phyloP scores from a whole-genome alignment of 2,113 vertebrate genomes.

The Pogona vitticeps region DNA sequence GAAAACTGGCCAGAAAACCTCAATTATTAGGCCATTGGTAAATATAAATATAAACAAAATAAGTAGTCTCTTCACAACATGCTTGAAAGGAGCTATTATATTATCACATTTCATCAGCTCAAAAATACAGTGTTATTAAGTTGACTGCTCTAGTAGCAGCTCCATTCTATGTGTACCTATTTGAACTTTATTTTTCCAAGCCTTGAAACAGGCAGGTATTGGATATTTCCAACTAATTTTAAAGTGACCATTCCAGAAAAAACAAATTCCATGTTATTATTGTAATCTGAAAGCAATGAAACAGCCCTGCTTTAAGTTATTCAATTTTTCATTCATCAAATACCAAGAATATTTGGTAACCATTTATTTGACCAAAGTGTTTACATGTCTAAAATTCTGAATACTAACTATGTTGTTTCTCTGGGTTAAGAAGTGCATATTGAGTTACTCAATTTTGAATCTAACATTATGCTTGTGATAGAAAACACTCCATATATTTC shows the following conservation, averaged over 20 bases:
- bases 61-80: neutral
- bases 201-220: neutral
- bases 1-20: neutral
- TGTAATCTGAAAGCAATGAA: neutral
- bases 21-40: neutral
- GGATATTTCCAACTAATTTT: neutral
- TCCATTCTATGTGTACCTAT: neutral
- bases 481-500: slow-evolving; percentile 1
- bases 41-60: neutral
- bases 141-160: neutral
- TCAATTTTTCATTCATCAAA: slow-evolving; percentile 18
- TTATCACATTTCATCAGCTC: neutral
- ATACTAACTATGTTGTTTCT: neutral
- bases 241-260: neutral
- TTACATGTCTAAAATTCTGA: slow-evolving; percentile 3
- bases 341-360: slow-evolving; percentile 13
- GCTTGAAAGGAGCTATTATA: neutral
- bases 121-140: neutral
- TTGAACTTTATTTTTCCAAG: neutral
- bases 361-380: neutral
- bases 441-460: neutral
- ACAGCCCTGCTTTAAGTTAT: neutral
- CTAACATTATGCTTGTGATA: neutral
- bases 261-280: neutral
- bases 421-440: neutral